Percentiles rank a stretch among this genome's conserved stretches.
phyloP scores from a whole-genome alignment of 2,888 invertebrate genomes.

The Spodoptera picta region DNA sequence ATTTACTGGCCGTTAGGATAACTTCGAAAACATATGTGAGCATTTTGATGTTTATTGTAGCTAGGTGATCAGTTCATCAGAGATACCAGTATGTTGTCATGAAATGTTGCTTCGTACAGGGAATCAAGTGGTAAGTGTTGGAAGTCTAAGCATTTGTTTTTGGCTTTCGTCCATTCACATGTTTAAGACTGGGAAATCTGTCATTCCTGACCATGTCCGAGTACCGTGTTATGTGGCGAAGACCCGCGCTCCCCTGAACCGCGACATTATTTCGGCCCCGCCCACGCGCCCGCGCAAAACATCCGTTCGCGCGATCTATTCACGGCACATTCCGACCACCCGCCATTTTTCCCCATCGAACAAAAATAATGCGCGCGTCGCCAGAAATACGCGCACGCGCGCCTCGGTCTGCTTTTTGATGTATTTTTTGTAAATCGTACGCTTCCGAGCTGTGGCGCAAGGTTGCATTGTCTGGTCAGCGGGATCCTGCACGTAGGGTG shows the following conservation, averaged over 20 bases:
- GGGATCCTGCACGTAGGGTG: neutral
- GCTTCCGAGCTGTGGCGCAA: conserved; percentile 60
- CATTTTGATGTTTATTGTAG: too few species aligned
- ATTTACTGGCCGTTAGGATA: too few species aligned
- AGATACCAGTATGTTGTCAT: too few species aligned
- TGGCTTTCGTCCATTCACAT: too few species aligned
- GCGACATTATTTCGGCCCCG: conserved; percentile 55
- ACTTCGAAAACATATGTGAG: too few species aligned
- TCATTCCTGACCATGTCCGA: conserved; percentile 4
- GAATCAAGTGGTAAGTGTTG: neutral
- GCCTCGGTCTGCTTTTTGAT: conserved; percentile 54
- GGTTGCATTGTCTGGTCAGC: conserved; percentile 50
- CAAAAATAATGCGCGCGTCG: conserved; percentile 79
- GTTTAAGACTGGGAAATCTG: too few species aligned
- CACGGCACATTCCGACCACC: conserved; percentile 78
- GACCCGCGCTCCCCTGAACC: conserved; percentile 48
- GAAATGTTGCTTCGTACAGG: too few species aligned
- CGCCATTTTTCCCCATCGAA: conserved; percentile 78
- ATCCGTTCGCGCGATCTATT: conserved; percentile 82
- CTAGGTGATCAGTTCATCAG: too few species aligned
- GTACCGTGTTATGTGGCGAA: conserved; percentile 8
- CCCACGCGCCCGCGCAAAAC: conserved; percentile 77
- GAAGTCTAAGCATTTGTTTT: too few species aligned
- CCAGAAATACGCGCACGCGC: conserved; percentile 78
- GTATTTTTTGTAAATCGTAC: conserved; percentile 59